phyloP scores from a whole-genome alignment of 2,888 invertebrate species.

The Agrilus cyanescens region DNA sequence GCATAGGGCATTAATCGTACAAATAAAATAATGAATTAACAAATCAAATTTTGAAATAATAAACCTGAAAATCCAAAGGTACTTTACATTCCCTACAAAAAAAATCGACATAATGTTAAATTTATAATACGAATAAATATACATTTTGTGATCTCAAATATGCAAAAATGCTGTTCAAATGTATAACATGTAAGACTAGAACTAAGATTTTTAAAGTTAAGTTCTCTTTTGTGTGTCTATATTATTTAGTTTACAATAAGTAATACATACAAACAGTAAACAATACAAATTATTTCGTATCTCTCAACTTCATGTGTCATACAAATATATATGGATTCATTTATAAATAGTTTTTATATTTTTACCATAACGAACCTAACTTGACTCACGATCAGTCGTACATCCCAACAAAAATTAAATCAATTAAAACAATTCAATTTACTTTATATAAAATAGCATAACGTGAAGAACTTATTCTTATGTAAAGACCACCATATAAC shows the following conservation, averaged over 20 bases:
- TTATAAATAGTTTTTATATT: conserved; percentile 24
- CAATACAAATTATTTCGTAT: conserved; percentile 32
- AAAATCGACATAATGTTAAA: conserved; percentile 28
- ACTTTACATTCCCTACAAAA: conserved; percentile 5
- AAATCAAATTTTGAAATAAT: too few relatives aligned
- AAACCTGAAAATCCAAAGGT: too few relatives aligned
- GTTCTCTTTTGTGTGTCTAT: conserved; percentile 29
- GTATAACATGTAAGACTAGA: conserved; percentile 23
- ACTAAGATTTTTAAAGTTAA: conserved; percentile 12
- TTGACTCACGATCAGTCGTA: not conserved
- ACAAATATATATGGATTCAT: conserved; percentile 34
- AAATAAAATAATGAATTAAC: too few relatives aligned
- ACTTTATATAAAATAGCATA: too few relatives aligned
- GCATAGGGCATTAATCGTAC: too few relatives aligned
- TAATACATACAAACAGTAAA: conserved; percentile 28
- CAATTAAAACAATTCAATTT: too few relatives aligned
- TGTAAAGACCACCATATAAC: too few relatives aligned
- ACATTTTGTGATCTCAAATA: conserved; percentile 39
- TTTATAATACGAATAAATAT: conserved; percentile 31
- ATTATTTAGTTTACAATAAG: conserved; percentile 28
- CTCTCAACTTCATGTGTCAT: conserved; percentile 39
- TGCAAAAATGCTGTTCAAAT: conserved; percentile 33
- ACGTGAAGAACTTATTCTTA: too few relatives aligned
- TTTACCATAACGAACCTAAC: not conserved
- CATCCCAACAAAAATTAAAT: not conserved